phyloP scores from a whole-genome alignment of 2,113 vertebrate genomes.

The Rhagologus leucostigma region DNA sequence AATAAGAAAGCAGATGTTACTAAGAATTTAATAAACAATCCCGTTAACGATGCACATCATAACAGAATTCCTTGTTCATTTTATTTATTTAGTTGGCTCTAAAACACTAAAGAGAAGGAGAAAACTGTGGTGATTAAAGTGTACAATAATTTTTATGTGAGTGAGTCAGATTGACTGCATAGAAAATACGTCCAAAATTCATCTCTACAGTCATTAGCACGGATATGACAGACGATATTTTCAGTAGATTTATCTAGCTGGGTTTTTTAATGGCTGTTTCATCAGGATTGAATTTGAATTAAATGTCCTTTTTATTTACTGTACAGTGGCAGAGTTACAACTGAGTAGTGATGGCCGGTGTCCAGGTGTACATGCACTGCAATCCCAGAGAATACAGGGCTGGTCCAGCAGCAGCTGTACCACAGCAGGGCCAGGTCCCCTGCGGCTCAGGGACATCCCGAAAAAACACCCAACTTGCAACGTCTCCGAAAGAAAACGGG shows the following conservation, averaged over 20 bases:
- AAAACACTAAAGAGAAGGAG: not conserved
- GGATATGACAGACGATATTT: not conserved
- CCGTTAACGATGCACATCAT: not conserved
- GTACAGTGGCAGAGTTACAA: rapidly evolving
- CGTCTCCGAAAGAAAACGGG: rapidly evolving
- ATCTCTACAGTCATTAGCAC: not conserved
- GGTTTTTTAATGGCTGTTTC: rapidly evolving
- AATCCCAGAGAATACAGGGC: not conserved
- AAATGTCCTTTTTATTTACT: too few relatives aligned
- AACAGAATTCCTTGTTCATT: not conserved
- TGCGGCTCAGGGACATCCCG: not conserved
- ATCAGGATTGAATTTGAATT: not conserved
- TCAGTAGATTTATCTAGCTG: not conserved
- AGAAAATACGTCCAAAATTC: not conserved
- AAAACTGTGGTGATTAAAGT: not conserved
- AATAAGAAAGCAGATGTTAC: not conserved
- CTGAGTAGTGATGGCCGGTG: rapidly evolving
- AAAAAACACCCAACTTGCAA: rapidly evolving
- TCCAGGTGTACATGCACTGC: rapidly evolving
- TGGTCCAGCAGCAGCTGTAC: not conserved
- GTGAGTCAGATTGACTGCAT: not conserved
- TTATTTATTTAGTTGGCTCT: not conserved
- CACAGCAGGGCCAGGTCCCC: not conserved
- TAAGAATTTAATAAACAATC: constrained; percentile 5
- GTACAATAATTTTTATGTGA: not conserved